phyloP scores from a whole-genome alignment of 2,113 vertebrate species.

The Phrynosoma platyrhinos region DNA sequence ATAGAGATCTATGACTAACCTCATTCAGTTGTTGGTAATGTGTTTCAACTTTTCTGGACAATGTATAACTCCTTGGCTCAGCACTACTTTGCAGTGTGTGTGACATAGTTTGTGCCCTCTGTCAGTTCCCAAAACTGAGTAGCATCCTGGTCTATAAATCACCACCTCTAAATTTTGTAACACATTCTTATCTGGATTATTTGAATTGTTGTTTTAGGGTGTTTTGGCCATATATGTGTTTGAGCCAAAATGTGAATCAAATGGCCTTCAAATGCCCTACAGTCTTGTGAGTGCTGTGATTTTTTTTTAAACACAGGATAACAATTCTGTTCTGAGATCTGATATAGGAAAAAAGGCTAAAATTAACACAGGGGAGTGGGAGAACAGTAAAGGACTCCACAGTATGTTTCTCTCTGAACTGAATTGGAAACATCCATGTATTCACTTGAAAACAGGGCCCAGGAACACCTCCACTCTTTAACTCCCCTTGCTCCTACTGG shows the following conservation, averaged over 20 bases:
- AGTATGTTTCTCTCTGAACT: not conserved
- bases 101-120: not conserved
- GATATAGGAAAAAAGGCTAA: not conserved
- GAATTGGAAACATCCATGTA: not conserved
- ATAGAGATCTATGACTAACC: not conserved
- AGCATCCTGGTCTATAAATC: not conserved
- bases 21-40: not conserved
- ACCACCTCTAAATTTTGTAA: not conserved
- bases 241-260: not conserved
- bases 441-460: slow-evolving; percentile 1
- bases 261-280: not conserved
- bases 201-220: not conserved
- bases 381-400: not conserved
- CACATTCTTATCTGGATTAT: not conserved
- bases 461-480: not conserved
- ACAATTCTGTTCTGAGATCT: not conserved
- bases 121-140: not conserved
- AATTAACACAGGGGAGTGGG: not conserved
- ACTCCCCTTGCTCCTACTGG: not conserved
- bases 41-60: not conserved
- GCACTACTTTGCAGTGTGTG: not conserved
- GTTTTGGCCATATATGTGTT: not conserved
- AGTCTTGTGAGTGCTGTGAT: not conserved
- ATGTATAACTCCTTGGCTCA: not conserved
- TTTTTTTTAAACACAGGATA: not conserved